Evolutionary conservation across 2,113 vertebrate species (phyloP).

Genomic region (Ellobius talpinus): DNA sequence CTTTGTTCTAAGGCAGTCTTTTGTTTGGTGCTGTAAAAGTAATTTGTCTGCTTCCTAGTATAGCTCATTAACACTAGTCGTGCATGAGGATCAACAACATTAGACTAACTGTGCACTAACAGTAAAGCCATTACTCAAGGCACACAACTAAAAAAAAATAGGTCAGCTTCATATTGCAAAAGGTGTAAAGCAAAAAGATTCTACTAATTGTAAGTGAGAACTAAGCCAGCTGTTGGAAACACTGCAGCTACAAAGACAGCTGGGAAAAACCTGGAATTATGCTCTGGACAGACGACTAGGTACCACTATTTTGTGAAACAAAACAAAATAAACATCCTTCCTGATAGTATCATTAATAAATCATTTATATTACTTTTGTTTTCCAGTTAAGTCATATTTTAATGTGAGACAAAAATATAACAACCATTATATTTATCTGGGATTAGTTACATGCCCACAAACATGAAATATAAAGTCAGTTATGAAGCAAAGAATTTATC

Average conservation of each 20-base stretch:
- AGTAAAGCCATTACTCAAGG: not conserved
- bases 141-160: not conserved
- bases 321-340: not conserved
- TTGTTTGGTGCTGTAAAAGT: conserved; percentile 40
- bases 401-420: not conserved
- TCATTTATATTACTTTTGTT: not conserved
- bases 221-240: not conserved
- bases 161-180: not conserved
- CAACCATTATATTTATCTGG: not conserved
- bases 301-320: conserved; percentile 60
- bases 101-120: not conserved
- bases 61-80: not conserved
- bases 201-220: not conserved
- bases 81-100: not conserved
- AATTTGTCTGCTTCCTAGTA: conserved; percentile 23
- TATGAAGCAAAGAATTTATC: not conserved
- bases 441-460: not conserved
- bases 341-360: not conserved
- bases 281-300: not conserved
- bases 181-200: not conserved
- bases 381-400: not conserved
- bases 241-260: not conserved
- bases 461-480: conserved; percentile 44
- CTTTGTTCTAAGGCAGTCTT: not conserved
- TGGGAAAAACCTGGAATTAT: not conserved